Evolutionary conservation across 2,888 invertebrate genomes (phyloP).

Genomic region (Drosophila mulleri): DNA sequence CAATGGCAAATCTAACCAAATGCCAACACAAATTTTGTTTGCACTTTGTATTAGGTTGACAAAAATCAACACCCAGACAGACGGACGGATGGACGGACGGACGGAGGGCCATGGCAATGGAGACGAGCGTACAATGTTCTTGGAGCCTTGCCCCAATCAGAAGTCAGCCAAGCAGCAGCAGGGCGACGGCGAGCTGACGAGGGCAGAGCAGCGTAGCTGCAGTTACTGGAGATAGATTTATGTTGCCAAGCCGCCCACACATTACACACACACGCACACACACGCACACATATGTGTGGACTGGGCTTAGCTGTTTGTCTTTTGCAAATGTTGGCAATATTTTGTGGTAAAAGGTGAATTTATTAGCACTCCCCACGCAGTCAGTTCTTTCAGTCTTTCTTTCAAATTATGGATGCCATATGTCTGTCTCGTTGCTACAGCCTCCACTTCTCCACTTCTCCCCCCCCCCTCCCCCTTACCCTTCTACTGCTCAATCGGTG

Average conservation of each 20-base stretch:
- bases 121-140: conserved; percentile 7
- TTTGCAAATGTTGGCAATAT: conserved; percentile 77
- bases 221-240: conserved; percentile 59
- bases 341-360: conserved; percentile 79
- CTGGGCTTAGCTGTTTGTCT: conserved; percentile 68
- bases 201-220: neutral
- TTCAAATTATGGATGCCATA: conserved; percentile 57
- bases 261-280: neutral
- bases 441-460: too few species aligned
- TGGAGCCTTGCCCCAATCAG: conserved; percentile 51
- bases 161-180: conserved; percentile 28
- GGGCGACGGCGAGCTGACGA: neutral
- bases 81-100: neutral
- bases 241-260: conserved; percentile 54
- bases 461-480: neutral
- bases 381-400: conserved; percentile 39
- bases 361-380: conserved; percentile 63
- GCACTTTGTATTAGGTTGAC: conserved; percentile 76
- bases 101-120: neutral
- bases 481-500: neutral
- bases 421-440: conserved; percentile 26
- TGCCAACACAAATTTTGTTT: conserved; percentile 78
- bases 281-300: neutral
- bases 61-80: conserved; percentile 70
- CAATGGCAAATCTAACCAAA: conserved; percentile 71